Base-by-base conservation (phyloP, 2,888 invertebrate species). In the Mactromeris polynyma region DNA sequence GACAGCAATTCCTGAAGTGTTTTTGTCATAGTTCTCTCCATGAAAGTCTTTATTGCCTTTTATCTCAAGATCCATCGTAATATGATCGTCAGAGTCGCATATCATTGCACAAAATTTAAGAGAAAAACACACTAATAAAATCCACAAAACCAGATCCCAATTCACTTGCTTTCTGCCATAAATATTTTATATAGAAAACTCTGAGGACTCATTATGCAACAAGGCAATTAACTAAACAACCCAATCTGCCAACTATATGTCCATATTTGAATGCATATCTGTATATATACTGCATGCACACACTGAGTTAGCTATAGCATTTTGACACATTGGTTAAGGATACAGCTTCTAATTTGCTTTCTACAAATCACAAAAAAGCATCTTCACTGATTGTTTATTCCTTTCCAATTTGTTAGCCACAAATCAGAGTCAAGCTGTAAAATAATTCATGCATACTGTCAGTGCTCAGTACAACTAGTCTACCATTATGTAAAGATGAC, bases 231-330 rank as follows among this genome's bases (percentile, higher is more conserved):
- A 73, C 33, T 7, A 2, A 73, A 33, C 73, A 33, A 73, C 26
- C 73, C 73, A 33, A 73, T 73, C 73, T 73, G 73, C 73, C 73
- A 73, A 73, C 73, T 36, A 36, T 73, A 73, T 73, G 73, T 73
- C 33, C 73, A 36, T 73, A 73, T 33, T 73, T 73, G 26, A 73
- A 33, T 33, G 33, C n/a, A 73, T 73, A 73, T 73, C 73, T 36
- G 17, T 14, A 73, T 33, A 26, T 4, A 64, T 64, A 26, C 26
- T 21, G 58, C 26, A 64, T 64, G n/a, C n/a, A 26, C n/a, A n/a
- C n/a, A n/a, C n/a, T n/a, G 26, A 7, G 58, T 64, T 4, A 26
- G 58, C 58, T 9, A 64, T 64, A 64, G n/a, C 17, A 36, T 73
- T 73, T 73, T 73, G 73, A 73, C 31, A 36, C 33, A 73, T 36